A percentile compares a stretch with the other conserved stretches of the same genome.
Conservation (phyloP, 2,797 vertebrate genomes). For the Chelon auratus region DNA sequence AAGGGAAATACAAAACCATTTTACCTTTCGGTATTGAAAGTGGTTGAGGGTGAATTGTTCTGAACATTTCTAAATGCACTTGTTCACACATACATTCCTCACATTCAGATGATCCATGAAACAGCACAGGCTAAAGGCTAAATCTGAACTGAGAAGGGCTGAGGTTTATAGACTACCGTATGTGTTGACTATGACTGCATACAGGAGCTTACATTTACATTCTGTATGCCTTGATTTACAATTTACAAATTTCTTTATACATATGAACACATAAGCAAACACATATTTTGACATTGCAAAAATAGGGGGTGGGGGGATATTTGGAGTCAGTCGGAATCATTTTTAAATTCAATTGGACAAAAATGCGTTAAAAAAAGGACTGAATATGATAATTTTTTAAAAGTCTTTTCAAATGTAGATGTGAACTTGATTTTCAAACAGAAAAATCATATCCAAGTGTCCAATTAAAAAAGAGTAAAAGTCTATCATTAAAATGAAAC, state of each 20-base stretch:
- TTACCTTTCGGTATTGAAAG: conserved; percentile 31
- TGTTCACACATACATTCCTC: conserved; percentile 38
- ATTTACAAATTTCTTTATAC: conserved; percentile 50
- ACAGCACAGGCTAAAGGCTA: conserved; percentile 33
- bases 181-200: conserved; percentile 42
- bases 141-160: conserved; percentile 22
- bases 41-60: conserved; percentile 20
- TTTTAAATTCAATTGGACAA: conserved; percentile 13
- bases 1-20: conserved; percentile 62
- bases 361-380: neutral
- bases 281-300: conserved; percentile 8
- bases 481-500: conserved; percentile 1
- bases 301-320: neutral
- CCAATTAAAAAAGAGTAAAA: neutral
- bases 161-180: conserved; percentile 27
- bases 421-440: neutral
- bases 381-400: neutral
- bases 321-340: neutral
- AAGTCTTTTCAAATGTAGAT: neutral
- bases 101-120: conserved; percentile 46
- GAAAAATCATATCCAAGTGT: neutral
- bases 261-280: conserved; percentile 50
- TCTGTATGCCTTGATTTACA: conserved; percentile 17
- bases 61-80: conserved; percentile 33
- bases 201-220: conserved; percentile 41